A percentile compares a stretch with the other conserved stretches of the same genome.
phyloP scores from a whole-genome alignment of 2,888 invertebrate genomes.

The Trachelus tabidus region DNA sequence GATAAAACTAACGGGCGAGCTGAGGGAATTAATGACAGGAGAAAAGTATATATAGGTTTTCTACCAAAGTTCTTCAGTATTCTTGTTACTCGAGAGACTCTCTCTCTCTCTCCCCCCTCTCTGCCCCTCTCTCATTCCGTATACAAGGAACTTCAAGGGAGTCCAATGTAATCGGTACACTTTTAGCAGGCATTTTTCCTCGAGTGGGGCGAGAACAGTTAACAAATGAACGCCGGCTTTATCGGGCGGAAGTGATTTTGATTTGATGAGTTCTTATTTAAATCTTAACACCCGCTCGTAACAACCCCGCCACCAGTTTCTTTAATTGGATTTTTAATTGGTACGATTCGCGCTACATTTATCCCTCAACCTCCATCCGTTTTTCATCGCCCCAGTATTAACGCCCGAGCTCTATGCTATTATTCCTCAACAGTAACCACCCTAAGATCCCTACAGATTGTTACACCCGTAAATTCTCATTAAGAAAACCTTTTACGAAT shows the following conservation, averaged over 20 bases:
- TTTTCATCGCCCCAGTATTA: slow-evolving; percentile 1
- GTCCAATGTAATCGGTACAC: not conserved
- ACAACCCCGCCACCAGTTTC: slow-evolving; percentile 41
- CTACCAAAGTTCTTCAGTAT: not conserved
- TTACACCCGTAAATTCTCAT: slow-evolving; percentile 25
- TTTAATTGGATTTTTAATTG: slow-evolving; percentile 66
- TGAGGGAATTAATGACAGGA: slow-evolving; percentile 41
- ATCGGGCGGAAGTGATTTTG: slow-evolving; percentile 64
- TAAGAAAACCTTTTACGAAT: slow-evolving; percentile 7
- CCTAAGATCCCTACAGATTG: slow-evolving; percentile 8
- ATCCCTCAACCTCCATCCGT: slow-evolving; percentile 35
- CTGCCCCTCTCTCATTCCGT: not conserved
- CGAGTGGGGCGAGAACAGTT: slow-evolving; percentile 44
- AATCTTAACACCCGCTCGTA: slow-evolving; percentile 45
- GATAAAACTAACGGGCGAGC: slow-evolving; percentile 60
- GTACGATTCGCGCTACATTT: slow-evolving; percentile 59
- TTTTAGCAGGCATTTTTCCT: not conserved
- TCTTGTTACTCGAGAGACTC: not conserved
- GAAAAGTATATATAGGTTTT: slow-evolving; percentile 2
- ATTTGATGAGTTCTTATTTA: slow-evolving; percentile 57
- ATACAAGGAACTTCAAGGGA: not conserved
- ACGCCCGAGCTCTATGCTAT: slow-evolving; percentile 9
- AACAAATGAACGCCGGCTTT: slow-evolving; percentile 62
- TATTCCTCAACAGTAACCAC: slow-evolving; percentile 12
- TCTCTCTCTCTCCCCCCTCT: not conserved